Percentiles rank a stretch among this genome's conserved stretches.
phyloP scores from a whole-genome alignment of 2,797 vertebrate species.

The Fistularia tabacaria region DNA sequence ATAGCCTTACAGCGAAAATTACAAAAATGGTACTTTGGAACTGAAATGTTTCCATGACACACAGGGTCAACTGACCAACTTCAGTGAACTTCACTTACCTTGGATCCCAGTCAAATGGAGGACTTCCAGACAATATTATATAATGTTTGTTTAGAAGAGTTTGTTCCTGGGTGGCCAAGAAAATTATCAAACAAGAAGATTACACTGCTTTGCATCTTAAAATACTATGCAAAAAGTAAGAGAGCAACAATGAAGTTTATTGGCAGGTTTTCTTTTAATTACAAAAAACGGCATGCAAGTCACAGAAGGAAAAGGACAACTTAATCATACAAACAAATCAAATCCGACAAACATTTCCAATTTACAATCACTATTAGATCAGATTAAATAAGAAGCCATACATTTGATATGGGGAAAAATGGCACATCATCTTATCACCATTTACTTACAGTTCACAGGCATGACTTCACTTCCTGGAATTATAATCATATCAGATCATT shows the following conservation, averaged over 20 bases:
- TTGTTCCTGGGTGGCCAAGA: constrained; percentile 10
- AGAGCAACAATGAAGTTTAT: constrained; percentile 21
- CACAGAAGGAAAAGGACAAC: neutral
- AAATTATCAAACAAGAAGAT: constrained; percentile 45
- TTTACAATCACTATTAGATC: no score
- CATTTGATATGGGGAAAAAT: no score
- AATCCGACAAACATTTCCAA: no score
- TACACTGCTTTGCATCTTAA: constrained; percentile 14
- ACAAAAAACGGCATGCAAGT: constrained; percentile 4
- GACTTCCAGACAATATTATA: constrained; percentile 2
- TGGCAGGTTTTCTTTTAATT: constrained; percentile 18
- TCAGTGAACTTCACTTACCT: no score
- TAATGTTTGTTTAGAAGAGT: constrained; percentile 17
- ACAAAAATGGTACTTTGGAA: no score
- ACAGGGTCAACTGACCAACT: no score
- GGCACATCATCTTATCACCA: no score
- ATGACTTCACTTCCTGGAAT: neutral
- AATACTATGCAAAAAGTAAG: constrained; percentile 24
- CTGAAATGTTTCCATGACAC: no score
- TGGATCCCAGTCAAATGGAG: neutral
- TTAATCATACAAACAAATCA: no score
- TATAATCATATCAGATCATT: constrained; percentile 40
- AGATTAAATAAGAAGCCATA: no score
- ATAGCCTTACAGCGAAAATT: no score
- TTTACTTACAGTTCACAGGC: no score